A percentile compares a stretch with the other conserved stretches of the same genome.
These are phyloP conservation scores for Neogobius melanostomus DNA, from an alignment of 2,113 vertebrate species.

Conservation along the genomic window DNA sequence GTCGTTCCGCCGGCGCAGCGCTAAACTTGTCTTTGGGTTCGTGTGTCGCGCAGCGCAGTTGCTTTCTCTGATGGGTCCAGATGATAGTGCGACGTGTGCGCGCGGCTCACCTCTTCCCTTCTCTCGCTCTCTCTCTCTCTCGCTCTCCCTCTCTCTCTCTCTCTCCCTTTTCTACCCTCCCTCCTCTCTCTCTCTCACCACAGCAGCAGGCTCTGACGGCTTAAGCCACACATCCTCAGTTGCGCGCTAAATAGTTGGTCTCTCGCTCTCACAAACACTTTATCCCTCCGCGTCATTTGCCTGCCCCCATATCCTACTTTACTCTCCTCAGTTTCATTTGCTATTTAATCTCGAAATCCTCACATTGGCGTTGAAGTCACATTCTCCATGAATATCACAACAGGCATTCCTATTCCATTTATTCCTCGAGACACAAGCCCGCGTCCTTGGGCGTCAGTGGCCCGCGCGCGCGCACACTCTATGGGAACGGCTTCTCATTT, in stretches of 20 bases:
- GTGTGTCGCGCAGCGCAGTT: constrained; percentile 70
- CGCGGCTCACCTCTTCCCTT: constrained; percentile 56
- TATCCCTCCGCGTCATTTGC: constrained; percentile 21
- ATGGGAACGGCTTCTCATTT: neutral
- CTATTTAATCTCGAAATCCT: constrained; percentile 40
- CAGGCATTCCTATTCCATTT: constrained; percentile 2
- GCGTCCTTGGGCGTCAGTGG: neutral
- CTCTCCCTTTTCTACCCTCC: constrained; percentile 80
- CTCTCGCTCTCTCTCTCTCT: constrained; percentile 34
- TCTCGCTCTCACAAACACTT: constrained; percentile 36
- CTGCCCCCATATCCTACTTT: constrained; percentile 7
- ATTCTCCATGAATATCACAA: constrained; percentile 10
- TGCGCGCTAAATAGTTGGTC: constrained; percentile 64
- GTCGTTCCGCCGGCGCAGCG: constrained; percentile 23
- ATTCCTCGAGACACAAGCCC: neutral
- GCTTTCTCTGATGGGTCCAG: constrained; percentile 86
- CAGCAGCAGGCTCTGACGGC: constrained; percentile 68
- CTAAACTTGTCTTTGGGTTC: neutral
- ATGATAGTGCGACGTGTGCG: constrained; percentile 80
- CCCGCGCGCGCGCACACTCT: neutral
- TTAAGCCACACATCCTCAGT: constrained; percentile 67
- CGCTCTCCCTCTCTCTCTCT: constrained; percentile 27
- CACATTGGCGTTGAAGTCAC: constrained; percentile 13
- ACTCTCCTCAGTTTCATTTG: constrained; percentile 21
- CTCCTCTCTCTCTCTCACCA: constrained; percentile 81